phyloP scores from a whole-genome alignment of 2,888 invertebrate genomes.

The Corbicula japonica region DNA sequence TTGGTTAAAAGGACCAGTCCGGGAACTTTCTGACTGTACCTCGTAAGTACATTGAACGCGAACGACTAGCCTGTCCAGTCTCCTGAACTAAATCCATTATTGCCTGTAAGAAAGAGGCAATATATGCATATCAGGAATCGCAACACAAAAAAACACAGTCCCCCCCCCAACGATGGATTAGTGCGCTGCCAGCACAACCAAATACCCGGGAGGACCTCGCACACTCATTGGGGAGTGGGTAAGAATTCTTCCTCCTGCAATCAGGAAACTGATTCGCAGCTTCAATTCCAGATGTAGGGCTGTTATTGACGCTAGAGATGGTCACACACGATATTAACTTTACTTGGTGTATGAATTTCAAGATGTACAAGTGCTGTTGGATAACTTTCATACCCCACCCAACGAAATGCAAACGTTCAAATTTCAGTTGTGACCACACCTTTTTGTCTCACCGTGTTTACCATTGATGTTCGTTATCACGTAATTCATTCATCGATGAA shows the following conservation, averaged over 20 bases:
- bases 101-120: slow-evolving; percentile 34
- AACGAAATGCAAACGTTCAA: too few species aligned
- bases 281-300: slow-evolving; percentile 27
- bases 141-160: too few species aligned
- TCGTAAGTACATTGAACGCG: slow-evolving; percentile 22
- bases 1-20: too few species aligned
- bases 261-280: slow-evolving; percentile 30
- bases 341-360: not conserved
- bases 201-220: slow-evolving; percentile 57
- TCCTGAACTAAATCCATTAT: slow-evolving; percentile 36
- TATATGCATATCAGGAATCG: too few species aligned
- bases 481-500: too few species aligned
- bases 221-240: slow-evolving; percentile 87
- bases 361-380: too few species aligned
- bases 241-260: slow-evolving; percentile 13
- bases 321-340: slow-evolving; percentile 37
- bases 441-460: too few species aligned
- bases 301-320: slow-evolving; percentile 35
- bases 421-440: too few species aligned
- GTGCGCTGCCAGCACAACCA: slow-evolving; percentile 3
- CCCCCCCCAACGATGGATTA: slow-evolving; percentile 9
- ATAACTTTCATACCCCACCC: too few species aligned
- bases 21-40: too few species aligned
- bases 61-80: slow-evolving; percentile 27
- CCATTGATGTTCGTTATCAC: too few species aligned